Conservation (phyloP, 2,113 vertebrate genomes). For the Cettia cetti region DNA sequence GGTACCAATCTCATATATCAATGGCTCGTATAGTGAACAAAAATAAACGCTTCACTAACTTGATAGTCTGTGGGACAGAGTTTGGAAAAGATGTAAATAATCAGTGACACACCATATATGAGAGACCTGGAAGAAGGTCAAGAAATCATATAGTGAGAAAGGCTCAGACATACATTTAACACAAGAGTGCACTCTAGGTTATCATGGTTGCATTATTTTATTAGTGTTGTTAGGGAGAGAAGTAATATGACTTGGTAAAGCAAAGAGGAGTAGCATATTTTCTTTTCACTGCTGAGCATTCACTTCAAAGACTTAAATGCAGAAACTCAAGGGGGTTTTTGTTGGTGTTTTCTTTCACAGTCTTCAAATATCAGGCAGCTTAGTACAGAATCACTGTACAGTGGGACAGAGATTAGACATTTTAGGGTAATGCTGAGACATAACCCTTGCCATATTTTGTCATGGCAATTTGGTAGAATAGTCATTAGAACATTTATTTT, state of each 20-base stretch:
- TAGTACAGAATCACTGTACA: not conserved
- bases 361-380: not conserved
- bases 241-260: not conserved
- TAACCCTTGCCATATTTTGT: not conserved
- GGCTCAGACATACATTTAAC: not conserved
- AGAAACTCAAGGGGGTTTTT: not conserved
- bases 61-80: not conserved
- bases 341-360: not conserved
- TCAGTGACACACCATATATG: not conserved
- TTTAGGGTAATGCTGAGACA: not conserved
- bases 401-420: not conserved
- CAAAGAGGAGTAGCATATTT: not conserved
- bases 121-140: not conserved
- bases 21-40: not conserved
- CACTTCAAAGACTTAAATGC: not conserved
- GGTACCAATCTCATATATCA: not conserved
- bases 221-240: not conserved
- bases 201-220: slow-evolving; percentile 8
- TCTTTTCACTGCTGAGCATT: not conserved
- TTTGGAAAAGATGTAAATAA: slow-evolving; percentile 18
- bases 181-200: not conserved
- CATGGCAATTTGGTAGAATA: not conserved
- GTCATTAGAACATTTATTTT: not conserved
- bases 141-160: not conserved
- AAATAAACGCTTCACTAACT: slow-evolving; percentile 41